Percentiles rank a stretch among this genome's conserved stretches.
Evolutionary conservation across 2,888 invertebrate genomes (phyloP).

Genomic region (Parnassius mnemosyne): DNA sequence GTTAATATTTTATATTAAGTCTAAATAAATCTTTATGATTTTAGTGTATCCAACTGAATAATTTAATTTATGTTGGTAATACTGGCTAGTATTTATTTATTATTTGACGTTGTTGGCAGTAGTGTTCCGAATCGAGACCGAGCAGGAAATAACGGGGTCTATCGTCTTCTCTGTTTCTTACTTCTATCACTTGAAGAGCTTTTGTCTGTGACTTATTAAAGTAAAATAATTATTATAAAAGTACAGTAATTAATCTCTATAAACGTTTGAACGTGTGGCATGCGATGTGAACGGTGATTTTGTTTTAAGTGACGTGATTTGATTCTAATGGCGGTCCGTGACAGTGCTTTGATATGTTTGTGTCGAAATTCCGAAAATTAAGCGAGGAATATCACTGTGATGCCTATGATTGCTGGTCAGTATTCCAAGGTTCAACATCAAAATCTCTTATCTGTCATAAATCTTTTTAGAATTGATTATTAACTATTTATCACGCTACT

Average conservation of each 20-base stretch:
- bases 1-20: too few species aligned
- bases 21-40: too few species aligned
- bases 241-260: slow-evolving; percentile 43
- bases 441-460: not conserved
- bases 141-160: slow-evolving; percentile 51
- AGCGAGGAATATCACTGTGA: slow-evolving; percentile 50
- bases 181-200: slow-evolving; percentile 52
- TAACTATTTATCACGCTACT: not conserved
- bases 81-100: slow-evolving; percentile 56
- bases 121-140: slow-evolving; percentile 52
- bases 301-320: slow-evolving; percentile 50
- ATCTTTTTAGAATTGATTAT: not conserved
- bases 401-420: slow-evolving; percentile 58
- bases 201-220: slow-evolving; percentile 59
- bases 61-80: slow-evolving; percentile 27
- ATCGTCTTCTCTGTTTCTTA: slow-evolving; percentile 48
- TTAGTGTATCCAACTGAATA: too few species aligned
- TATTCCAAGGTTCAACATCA: slow-evolving; percentile 26
- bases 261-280: slow-evolving; percentile 29
- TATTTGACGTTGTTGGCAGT: slow-evolving; percentile 52
- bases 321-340: slow-evolving; percentile 62
- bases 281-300: slow-evolving; percentile 46
- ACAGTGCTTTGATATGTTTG: slow-evolving; percentile 59
- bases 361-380: slow-evolving; percentile 44
- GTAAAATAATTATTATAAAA: slow-evolving; percentile 44